A percentile compares a stretch with the other conserved stretches of the same genome.
Evolutionary conservation across 30 jellyfish, hydroid and myxozoan genomes (phyloP).

Genomic region (Pelagia noctiluca): DNA sequence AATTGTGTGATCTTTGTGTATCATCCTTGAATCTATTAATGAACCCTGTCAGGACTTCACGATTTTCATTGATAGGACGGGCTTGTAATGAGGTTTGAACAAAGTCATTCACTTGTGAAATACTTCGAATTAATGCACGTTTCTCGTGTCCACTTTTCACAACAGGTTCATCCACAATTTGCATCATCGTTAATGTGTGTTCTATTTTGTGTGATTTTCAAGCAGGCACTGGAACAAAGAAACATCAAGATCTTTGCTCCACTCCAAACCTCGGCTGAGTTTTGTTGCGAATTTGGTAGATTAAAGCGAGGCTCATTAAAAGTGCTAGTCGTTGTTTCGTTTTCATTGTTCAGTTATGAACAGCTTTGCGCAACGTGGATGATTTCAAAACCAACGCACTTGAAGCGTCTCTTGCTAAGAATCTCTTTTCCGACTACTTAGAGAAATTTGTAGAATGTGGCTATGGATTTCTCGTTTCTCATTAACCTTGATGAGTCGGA

Average conservation of each 20-base stretch:
- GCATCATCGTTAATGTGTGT: too few species aligned
- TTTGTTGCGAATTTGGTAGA: not conserved
- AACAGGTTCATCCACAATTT: too few species aligned
- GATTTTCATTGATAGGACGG: not conserved
- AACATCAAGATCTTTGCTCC: too few species aligned
- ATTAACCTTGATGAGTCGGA: slow-evolving; percentile 34
- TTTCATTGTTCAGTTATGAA: not conserved
- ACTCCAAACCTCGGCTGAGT: too few species aligned
- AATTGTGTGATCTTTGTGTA: slow-evolving; percentile 22
- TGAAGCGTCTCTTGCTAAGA: slow-evolving; percentile 4
- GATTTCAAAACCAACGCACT: not conserved
- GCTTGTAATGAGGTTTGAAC: not conserved
- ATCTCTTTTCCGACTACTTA: slow-evolving; percentile 10
- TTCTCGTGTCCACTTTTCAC: not conserved
- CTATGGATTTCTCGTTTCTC: slow-evolving; percentile 41
- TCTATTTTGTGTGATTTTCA: too few species aligned
- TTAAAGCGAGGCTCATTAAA: not conserved
- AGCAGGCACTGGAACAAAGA: too few species aligned
- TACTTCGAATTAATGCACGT: not conserved
- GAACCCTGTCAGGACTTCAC: slow-evolving; percentile 6
- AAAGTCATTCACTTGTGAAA: not conserved
- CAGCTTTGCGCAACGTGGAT: slow-evolving; percentile 11
- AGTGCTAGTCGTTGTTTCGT: not conserved
- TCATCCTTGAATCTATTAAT: slow-evolving; percentile 22
- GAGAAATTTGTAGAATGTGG: slow-evolving; percentile 30